Evolutionary conservation across 2,888 invertebrate species (phyloP).

Genomic region (Yponomeuta evonymella): DNA sequence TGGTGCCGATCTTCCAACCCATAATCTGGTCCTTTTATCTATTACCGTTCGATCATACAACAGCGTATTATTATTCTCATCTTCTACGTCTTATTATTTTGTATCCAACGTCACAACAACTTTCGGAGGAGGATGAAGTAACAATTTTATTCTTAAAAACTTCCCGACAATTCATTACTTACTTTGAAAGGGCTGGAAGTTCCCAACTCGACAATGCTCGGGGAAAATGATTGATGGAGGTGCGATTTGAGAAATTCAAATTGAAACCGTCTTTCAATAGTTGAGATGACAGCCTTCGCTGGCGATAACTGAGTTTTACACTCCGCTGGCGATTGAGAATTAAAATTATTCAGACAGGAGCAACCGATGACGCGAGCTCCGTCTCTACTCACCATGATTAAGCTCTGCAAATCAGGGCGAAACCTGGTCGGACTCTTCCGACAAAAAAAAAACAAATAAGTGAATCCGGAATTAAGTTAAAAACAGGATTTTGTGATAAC

Average conservation of each 20-base stretch:
- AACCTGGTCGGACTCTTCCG: too few species aligned
- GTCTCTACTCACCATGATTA: too few species aligned
- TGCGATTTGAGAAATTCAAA: conserved; percentile 6
- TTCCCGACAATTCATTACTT: conserved; percentile 22
- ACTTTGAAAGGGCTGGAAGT: conserved; percentile 21
- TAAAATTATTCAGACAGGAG: not conserved
- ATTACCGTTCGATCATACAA: too few species aligned
- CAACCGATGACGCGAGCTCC: too few species aligned
- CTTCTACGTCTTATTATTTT: not conserved
- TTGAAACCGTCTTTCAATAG: conserved; percentile 13
- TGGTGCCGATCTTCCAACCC: too few species aligned
- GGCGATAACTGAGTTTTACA: conserved; percentile 10
- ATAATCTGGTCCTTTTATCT: too few species aligned
- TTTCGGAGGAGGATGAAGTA: conserved; percentile 18
- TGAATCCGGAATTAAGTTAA: too few species aligned
- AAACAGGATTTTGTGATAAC: too few species aligned
- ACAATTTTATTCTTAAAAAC: conserved; percentile 21
- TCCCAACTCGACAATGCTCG: conserved; percentile 15
- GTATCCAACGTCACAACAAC: conserved; percentile 14
- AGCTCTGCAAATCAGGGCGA: too few species aligned
- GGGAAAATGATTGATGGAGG: conserved; percentile 12
- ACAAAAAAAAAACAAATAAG: too few species aligned
- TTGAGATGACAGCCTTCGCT: conserved; percentile 9
- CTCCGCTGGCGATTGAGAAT: not conserved
- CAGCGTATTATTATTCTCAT: not conserved